Percentiles rank a stretch among this genome's conserved stretches.
Evolutionary conservation across 2,888 invertebrate genomes (phyloP).

Genomic region (Sphaeridia pumilis): DNA sequence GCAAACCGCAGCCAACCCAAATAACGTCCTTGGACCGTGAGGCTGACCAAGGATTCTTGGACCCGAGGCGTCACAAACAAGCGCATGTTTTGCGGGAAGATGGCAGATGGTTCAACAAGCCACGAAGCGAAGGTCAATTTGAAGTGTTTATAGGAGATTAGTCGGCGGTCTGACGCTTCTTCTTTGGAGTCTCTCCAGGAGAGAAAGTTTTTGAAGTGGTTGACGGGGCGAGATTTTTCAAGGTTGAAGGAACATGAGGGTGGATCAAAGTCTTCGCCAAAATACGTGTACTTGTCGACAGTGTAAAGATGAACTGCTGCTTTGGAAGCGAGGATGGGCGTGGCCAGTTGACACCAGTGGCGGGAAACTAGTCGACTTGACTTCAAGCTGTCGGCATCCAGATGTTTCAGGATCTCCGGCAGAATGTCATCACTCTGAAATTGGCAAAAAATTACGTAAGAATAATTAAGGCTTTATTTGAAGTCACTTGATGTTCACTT

Average conservation of each 20-base stretch:
- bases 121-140: neutral
- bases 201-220: neutral
- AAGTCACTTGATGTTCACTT: no score
- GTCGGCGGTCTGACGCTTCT: neutral
- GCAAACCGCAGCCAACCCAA: neutral
- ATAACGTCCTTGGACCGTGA: neutral
- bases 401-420: neutral
- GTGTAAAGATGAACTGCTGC: neutral
- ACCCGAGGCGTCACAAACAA: neutral
- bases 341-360: neutral
- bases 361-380: neutral
- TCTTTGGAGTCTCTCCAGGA: neutral
- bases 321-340: neutral
- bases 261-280: neutral
- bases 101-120: neutral
- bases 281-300: neutral
- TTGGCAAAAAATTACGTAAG: neutral
- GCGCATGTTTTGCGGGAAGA: neutral
- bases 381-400: neutral
- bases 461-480: no score
- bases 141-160: neutral
- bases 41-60: neutral
- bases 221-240: neutral
- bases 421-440: neutral
- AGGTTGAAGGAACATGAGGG: neutral